These are phyloP conservation scores for Dicrostonyx torquatus DNA, from an alignment of 2,797 vertebrate genomes.

Conservation along the genomic window DNA sequence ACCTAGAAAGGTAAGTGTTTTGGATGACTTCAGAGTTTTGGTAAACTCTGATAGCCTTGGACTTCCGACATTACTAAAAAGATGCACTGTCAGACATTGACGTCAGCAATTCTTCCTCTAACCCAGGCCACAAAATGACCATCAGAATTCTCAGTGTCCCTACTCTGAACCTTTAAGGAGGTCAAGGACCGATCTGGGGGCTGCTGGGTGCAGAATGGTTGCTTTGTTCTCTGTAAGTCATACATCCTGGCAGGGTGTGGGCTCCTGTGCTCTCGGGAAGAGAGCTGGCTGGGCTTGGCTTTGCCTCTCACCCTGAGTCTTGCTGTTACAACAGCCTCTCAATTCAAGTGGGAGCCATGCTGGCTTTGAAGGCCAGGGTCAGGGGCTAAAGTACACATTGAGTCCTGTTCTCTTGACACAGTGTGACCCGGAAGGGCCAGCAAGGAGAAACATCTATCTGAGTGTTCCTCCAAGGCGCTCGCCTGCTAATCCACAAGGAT, in stretches of 20 bases:
- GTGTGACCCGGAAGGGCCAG: background rate
- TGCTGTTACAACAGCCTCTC: background rate
- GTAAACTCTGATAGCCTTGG: background rate
- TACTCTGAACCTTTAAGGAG: background rate
- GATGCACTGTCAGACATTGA: background rate
- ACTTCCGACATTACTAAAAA: background rate
- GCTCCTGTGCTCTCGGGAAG: background rate
- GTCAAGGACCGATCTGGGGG: background rate
- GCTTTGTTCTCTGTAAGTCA: background rate
- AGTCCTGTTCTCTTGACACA: background rate
- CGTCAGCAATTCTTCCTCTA: background rate
- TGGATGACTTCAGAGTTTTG: background rate
- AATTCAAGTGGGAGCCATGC: background rate
- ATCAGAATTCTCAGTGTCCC: background rate
- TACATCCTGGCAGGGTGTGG: constrained; percentile 16
- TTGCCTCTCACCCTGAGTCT: background rate
- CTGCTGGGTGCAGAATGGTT: background rate
- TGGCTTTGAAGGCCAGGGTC: background rate
- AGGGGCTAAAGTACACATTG: background rate
- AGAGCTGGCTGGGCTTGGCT: background rate
- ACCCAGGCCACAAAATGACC: background rate
- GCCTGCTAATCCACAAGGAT: fast-evolving
- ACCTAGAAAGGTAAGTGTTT: background rate
- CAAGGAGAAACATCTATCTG: too few species aligned
- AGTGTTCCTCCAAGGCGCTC: background rate